These are phyloP conservation scores for Drosophila neoperkinsi DNA, from an alignment of 2,888 invertebrate genomes.

Conservation along the genomic window DNA sequence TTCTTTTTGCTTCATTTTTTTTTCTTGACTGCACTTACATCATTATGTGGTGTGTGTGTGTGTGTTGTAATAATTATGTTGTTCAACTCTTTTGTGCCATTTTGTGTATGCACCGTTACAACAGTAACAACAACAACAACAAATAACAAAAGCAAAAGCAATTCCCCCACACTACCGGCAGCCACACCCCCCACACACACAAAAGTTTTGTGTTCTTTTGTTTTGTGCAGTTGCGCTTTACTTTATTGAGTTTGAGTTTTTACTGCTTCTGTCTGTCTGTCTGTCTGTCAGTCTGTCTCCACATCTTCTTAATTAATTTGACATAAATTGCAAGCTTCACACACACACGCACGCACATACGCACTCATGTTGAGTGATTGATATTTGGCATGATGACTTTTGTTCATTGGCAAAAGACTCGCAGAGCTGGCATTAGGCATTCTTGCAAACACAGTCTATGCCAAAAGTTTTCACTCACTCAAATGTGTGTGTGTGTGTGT, in stretches of 20 bases:
- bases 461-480: conserved; percentile 58
- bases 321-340: conserved; percentile 69
- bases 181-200: conserved; percentile 34
- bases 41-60: conserved; percentile 41
- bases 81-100: conserved; percentile 61
- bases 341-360: conserved; percentile 23
- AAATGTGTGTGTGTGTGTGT: conserved; percentile 16
- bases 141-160: neutral
- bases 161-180: conserved; percentile 4
- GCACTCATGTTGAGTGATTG: conserved; percentile 22
- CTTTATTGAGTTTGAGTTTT: conserved; percentile 27
- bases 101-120: conserved; percentile 55
- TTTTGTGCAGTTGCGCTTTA: conserved; percentile 22
- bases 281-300: conserved; percentile 36
- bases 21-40: conserved; percentile 50
- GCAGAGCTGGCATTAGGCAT: conserved; percentile 42
- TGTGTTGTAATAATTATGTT: conserved; percentile 62
- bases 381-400: conserved; percentile 47
- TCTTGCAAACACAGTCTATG: conserved; percentile 46
- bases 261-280: conserved; percentile 14
- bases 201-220: conserved; percentile 24
- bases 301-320: conserved; percentile 75
- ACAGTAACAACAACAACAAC: conserved; percentile 27
- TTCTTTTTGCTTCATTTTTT: conserved; percentile 6
- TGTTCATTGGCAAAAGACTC: conserved; percentile 47